phyloP scores from a whole-genome alignment of 2,888 invertebrate species.

The Lutraria lutraria region DNA sequence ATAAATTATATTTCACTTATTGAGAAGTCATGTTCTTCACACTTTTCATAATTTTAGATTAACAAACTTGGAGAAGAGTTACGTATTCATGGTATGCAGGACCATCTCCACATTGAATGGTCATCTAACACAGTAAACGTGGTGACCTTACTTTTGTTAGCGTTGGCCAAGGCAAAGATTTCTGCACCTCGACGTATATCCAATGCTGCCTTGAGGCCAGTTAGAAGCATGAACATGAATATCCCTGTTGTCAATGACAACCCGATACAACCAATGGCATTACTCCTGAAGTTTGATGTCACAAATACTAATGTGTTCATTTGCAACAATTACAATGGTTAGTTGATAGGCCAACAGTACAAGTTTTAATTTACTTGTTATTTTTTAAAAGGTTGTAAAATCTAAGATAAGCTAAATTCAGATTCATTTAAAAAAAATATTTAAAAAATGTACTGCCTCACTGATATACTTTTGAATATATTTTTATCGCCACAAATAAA shows the following conservation, averaged over 20 bases:
- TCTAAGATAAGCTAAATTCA: too few species aligned
- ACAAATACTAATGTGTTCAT: conserved; percentile 79
- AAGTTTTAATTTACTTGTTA: too few species aligned
- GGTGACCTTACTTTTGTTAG: conserved; percentile 75
- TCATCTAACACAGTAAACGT: conserved; percentile 78
- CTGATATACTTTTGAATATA: too few species aligned
- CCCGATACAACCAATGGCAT: conserved; percentile 9
- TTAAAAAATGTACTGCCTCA: too few species aligned
- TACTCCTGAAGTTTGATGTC: conserved; percentile 71
- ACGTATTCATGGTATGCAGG: conserved; percentile 79
- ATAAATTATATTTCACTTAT: background rate
- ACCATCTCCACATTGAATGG: conserved; percentile 84
- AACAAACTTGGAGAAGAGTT: conserved; percentile 78
- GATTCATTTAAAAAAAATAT: too few species aligned
- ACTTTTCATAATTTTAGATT: conserved; percentile 65
- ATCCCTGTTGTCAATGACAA: conserved; percentile 51
- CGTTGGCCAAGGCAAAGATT: conserved; percentile 68
- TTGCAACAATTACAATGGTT: conserved; percentile 81
- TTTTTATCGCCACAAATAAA: too few species aligned
- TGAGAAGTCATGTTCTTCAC: background rate
- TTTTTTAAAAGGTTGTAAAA: too few species aligned
- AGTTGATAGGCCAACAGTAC: conserved; percentile 44
- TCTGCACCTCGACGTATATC: conserved; percentile 61
- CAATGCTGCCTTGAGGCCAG: conserved; percentile 58
- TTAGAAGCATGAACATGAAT: conserved; percentile 53